Evolutionary conservation across 2,797 vertebrate genomes (phyloP).

Genomic region (Notamacropus eugenii): DNA sequence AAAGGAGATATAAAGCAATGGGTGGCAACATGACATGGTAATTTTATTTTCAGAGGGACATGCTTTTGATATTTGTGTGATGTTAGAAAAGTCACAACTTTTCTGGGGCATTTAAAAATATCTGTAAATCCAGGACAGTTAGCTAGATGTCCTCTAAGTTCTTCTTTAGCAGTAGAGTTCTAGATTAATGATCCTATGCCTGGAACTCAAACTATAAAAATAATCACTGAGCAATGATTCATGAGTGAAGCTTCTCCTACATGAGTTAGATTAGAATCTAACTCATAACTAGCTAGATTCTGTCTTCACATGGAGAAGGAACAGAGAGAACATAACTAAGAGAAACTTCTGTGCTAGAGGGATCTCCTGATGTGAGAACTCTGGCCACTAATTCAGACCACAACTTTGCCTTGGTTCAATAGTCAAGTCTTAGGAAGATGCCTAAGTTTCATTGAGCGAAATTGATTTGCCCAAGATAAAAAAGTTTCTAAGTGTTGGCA

Average conservation of each 20-base stretch:
- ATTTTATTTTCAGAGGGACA: not conserved
- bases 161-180: not conserved
- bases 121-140: not conserved
- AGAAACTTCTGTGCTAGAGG: not conserved
- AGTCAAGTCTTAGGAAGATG: not conserved
- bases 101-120: not conserved
- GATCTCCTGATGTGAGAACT: not conserved
- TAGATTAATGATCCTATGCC: not conserved
- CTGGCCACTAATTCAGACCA: not conserved
- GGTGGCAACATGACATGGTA: not conserved
- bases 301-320: not conserved
- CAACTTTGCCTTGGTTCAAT: not conserved
- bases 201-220: not conserved
- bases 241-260: not conserved
- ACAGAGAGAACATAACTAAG: not conserved
- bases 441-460: not conserved
- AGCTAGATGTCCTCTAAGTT: not conserved
- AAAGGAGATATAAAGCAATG: not conserved
- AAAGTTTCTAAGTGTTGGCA: not conserved
- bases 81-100: not conserved
- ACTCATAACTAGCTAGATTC: not conserved
- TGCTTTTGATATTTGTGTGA: not conserved
- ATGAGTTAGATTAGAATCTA: not conserved
- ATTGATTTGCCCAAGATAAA: not conserved
- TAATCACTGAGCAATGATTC: not conserved